Conservation (phyloP, 2,113 vertebrate species). For the Mustela lutreola region DNA sequence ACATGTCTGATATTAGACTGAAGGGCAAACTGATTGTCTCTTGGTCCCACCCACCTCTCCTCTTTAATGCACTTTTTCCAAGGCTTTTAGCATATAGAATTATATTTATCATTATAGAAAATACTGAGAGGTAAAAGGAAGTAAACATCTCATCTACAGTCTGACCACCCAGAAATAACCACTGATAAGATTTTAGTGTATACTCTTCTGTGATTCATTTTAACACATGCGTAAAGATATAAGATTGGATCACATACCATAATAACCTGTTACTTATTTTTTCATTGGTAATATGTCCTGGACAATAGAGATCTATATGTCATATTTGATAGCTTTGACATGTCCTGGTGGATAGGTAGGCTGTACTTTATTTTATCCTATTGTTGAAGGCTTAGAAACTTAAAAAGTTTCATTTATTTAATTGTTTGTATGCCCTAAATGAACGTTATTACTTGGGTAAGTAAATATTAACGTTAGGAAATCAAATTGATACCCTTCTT, state of each 20-base stretch:
- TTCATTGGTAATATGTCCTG: neutral
- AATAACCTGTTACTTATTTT: neutral
- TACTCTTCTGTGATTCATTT: neutral
- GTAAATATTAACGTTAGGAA: slow-evolving; percentile 27
- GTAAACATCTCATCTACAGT: neutral
- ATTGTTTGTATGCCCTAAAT: neutral
- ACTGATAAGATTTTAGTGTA: neutral
- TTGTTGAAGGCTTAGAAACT: neutral
- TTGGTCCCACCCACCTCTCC: neutral
- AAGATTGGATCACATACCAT: neutral
- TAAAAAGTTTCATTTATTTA: neutral
- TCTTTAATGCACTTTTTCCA: neutral
- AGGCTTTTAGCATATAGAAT: neutral
- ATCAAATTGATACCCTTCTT: neutral
- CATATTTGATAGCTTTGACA: neutral
- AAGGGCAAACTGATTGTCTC: neutral
- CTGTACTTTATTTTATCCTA: neutral
- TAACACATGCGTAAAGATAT: neutral
- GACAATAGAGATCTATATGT: neutral
- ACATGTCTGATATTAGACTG: neutral
- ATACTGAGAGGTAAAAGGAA: neutral
- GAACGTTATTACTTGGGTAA: neutral
- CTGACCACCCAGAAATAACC: neutral
- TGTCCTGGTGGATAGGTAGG: neutral
- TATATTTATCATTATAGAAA: neutral